Evolutionary conservation across 2,113 vertebrate species (phyloP).

Genomic region (Anarrhichthys ocellatus): DNA sequence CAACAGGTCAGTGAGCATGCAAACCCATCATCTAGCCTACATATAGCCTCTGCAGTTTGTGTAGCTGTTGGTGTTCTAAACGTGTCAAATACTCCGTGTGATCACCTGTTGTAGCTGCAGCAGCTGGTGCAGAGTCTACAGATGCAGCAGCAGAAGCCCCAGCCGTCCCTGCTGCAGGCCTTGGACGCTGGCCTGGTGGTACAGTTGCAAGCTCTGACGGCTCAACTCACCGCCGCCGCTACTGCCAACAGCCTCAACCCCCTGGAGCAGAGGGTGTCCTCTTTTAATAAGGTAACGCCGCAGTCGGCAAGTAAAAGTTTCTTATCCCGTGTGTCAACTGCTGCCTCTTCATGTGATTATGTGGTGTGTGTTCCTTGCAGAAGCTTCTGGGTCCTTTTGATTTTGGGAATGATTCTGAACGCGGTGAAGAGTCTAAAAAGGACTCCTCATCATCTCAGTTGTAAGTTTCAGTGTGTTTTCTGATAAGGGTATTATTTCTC

Average conservation of each 20-base stretch:
- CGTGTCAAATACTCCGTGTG: constrained; percentile 1
- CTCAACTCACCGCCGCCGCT: constrained; percentile 97
- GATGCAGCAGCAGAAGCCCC: constrained; percentile 98
- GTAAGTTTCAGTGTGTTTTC: constrained; percentile 81
- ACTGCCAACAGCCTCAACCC: constrained; percentile 95
- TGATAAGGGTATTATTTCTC: neutral
- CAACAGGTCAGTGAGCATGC: constrained; percentile 89
- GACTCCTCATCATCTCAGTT: constrained; percentile 90
- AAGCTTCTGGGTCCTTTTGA: constrained; percentile 98
- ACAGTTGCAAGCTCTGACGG: constrained; percentile 96
- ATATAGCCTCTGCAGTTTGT: neutral
- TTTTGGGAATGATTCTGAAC: constrained; percentile 93
- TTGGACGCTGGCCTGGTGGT: constrained; percentile 97
- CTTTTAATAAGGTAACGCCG: constrained; percentile 95
- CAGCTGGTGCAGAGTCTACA: constrained; percentile 97
- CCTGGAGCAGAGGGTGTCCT: constrained; percentile 94
- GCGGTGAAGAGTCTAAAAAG: constrained; percentile 93
- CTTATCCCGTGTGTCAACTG: neutral
- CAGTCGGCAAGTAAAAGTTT: neutral
- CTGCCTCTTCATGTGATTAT: neutral
- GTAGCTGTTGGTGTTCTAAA: neutral
- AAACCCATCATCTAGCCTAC: neutral
- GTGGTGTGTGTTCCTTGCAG: constrained; percentile 72
- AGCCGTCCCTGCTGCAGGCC: constrained; percentile 95
- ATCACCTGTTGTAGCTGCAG: constrained; percentile 86